phyloP scores from a whole-genome alignment of 2,113 vertebrate species.

The Rhipidura dahli region DNA sequence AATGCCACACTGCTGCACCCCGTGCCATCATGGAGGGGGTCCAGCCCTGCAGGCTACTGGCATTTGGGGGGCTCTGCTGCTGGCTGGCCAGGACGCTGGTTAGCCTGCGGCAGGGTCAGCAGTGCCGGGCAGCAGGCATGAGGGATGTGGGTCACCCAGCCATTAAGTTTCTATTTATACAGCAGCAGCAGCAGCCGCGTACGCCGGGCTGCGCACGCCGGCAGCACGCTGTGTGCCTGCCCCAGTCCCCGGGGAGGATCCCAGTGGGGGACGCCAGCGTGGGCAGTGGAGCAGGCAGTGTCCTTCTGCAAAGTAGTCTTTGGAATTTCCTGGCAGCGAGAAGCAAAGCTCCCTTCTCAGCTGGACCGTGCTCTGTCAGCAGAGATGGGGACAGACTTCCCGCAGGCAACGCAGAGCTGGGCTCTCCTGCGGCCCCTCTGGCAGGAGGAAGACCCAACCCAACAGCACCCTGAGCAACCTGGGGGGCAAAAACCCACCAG shows the following conservation, averaged over 20 bases:
- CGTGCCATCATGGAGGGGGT: background rate
- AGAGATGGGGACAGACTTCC: background rate
- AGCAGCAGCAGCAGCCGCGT: background rate
- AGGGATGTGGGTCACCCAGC: conserved; percentile 56
- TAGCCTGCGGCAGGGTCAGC: background rate
- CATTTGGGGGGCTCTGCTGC: background rate
- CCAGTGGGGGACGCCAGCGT: background rate
- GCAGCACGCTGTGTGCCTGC: background rate
- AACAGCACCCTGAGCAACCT: background rate
- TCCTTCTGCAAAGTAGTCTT: background rate
- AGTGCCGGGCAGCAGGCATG: background rate
- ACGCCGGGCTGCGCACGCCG: background rate
- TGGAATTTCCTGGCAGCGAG: background rate
- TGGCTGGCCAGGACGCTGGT: accelerated
- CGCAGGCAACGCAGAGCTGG: accelerated
- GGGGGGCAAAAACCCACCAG: background rate
- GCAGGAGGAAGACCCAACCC: background rate
- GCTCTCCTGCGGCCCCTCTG: background rate
- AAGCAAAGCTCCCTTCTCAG: background rate
- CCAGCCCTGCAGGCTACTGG: background rate
- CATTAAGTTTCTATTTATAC: conserved; percentile 51
- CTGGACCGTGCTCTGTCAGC: accelerated
- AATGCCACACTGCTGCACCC: accelerated
- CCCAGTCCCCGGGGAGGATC: background rate
- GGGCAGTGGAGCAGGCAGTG: background rate